A percentile compares a stretch with the other conserved stretches of the same genome.
Conservation (phyloP, 2,888 invertebrate genomes). For the Lasioglossum pauxillum region DNA sequence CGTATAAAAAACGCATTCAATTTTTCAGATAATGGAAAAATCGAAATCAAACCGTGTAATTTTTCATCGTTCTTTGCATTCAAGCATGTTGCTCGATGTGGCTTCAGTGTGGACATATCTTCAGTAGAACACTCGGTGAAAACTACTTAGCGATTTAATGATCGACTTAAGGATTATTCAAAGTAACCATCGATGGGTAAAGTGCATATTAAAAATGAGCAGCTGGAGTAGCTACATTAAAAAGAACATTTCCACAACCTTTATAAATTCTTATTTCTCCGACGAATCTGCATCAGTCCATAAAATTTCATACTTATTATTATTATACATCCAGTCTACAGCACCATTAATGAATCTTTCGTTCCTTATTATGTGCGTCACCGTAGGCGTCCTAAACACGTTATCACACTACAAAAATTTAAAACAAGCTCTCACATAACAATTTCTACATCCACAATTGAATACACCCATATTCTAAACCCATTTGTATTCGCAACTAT, state of each 20-base stretch:
- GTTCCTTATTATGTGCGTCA: neutral
- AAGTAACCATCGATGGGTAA: neutral
- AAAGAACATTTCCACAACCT: neutral
- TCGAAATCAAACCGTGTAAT: neutral
- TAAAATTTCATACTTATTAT: neutral
- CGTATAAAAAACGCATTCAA: neutral
- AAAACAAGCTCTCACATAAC: neutral
- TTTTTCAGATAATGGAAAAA: neutral
- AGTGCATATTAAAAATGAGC: neutral
- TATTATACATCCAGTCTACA: neutral
- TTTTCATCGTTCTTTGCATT: neutral
- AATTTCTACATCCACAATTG: neutral
- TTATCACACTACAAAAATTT: neutral
- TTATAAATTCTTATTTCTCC: neutral
- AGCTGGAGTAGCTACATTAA: neutral
- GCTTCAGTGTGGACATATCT: neutral
- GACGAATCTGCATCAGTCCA: neutral
- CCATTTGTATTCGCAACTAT: neutral
- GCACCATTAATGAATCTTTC: neutral
- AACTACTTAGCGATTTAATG: too few species aligned
- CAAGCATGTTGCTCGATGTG: neutral
- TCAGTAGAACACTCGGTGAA: neutral
- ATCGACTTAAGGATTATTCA: neutral
- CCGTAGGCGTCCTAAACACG: neutral
- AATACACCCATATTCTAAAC: neutral